Percentiles rank a stretch among this genome's conserved stretches.
phyloP scores from a whole-genome alignment of 2,113 vertebrate species.

The Climacteris rufus region DNA sequence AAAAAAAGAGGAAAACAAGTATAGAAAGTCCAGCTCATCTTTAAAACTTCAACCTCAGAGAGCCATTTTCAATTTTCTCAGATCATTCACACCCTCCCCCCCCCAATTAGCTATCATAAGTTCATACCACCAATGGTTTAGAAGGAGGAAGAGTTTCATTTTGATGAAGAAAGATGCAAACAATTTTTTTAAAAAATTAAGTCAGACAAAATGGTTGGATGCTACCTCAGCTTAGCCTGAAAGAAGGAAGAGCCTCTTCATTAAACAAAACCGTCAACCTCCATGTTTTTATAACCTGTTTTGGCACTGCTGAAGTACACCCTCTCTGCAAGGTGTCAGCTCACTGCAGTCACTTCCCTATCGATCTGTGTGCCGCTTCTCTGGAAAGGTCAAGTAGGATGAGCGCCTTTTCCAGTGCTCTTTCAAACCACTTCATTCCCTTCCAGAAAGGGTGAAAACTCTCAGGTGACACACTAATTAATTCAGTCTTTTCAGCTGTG shows the following conservation, averaged over 20 bases:
- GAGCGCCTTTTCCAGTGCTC: conserved; percentile 37
- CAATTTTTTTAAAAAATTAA: not conserved
- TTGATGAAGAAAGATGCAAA: not conserved
- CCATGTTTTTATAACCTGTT: not conserved
- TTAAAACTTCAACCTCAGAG: not conserved
- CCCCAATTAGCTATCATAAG: not conserved
- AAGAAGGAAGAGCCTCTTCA: not conserved
- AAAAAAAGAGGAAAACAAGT: not conserved
- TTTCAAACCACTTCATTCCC: conserved; percentile 51
- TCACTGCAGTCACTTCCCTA: conserved; percentile 13
- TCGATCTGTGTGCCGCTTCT: not conserved
- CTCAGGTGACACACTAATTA: conserved; percentile 61
- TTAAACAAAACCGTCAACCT: not conserved
- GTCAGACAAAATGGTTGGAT: not conserved
- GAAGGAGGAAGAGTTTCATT: not conserved
- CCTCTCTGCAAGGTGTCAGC: not conserved
- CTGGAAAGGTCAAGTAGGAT: conserved; percentile 64
- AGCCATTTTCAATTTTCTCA: not conserved
- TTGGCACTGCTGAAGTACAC: not conserved
- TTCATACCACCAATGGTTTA: not conserved
- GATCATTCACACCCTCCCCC: fast-evolving
- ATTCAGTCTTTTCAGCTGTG: conserved; percentile 37
- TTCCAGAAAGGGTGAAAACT: conserved; percentile 43
- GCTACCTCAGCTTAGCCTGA: not conserved
- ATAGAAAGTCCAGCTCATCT: not conserved